These are phyloP conservation scores for Kryptopterus vitreolus DNA, from an alignment of 2,797 vertebrate genomes.

Conservation along the genomic window DNA sequence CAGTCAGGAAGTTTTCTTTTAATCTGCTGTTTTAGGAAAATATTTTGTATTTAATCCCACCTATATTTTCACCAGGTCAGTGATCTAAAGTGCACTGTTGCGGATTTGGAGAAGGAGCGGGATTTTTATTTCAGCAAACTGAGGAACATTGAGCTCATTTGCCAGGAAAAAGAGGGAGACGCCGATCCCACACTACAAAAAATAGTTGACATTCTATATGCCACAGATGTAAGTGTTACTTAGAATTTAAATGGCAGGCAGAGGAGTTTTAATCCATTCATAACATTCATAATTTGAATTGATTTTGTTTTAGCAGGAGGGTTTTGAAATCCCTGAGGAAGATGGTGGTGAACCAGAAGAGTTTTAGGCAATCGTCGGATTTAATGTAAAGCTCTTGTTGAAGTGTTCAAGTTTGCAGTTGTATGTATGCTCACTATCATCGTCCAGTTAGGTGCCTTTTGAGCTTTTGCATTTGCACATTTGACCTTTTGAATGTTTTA, in stretches of 20 bases:
- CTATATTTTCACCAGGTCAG: constrained; percentile 69
- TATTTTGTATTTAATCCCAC: background rate
- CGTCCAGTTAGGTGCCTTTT: constrained; percentile 21
- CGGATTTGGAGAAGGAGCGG: constrained; percentile 85
- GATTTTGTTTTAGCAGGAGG: constrained; percentile 70
- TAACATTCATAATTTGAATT: background rate
- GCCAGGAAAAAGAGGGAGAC: constrained; percentile 84
- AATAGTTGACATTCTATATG: constrained; percentile 87
- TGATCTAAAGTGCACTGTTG: constrained; percentile 77
- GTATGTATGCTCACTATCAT: constrained; percentile 1
- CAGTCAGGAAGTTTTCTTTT: too few species aligned
- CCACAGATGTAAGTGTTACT: constrained; percentile 79
- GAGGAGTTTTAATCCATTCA: background rate
- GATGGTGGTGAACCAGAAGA: constrained; percentile 82
- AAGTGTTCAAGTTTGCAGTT: constrained; percentile 13
- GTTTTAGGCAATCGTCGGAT: constrained; percentile 60
- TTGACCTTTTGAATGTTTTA: constrained; percentile 51
- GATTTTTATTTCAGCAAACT: constrained; percentile 88
- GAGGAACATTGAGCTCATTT: constrained; percentile 85
- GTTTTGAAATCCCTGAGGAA: constrained; percentile 83
- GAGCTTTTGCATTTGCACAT: constrained; percentile 40
- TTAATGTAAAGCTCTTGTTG: constrained; percentile 8
- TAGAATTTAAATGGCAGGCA: background rate
- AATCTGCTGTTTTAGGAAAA: too few species aligned
- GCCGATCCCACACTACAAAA: constrained; percentile 82